Evolutionary conservation across 2,888 invertebrate genomes (phyloP), one percentile per base, ranked within the genome.

Genomic region (Onthophagus sagittarius): DNA sequence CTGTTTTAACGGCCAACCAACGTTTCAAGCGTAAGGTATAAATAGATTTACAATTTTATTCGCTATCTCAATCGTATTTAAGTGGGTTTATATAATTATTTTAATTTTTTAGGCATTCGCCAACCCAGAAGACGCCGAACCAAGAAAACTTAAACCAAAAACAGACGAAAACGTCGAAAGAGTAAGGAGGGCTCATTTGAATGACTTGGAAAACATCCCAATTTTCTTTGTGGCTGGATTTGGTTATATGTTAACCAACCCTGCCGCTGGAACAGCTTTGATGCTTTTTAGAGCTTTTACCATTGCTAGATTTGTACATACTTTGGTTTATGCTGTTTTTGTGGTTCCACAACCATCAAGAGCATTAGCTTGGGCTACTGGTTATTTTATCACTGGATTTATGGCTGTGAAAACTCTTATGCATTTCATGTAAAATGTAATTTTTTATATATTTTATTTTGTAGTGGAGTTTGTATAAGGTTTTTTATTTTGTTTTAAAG

Each of bases 191-290:
- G 92, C 91, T 9, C 92, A 93, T 81, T 86, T 88, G 78, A 93
- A 93, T 80, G 93, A 93, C 81, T 81, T 93, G 83, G 93, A 93
- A 84, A 93, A 92, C 82, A 92, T 93, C 72, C 87, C 90, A 0
- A 86, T 89, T 0, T 93, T 92, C 81, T 87, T 91, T 82, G 79
- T 90, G 11, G 83, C 90, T 33, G 90, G 88, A 4, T 86, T 89
- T 4, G 81, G 90, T 73, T 93, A 91, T 84, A 80, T 90, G 73
- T 85, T 89, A 31, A 91, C 90, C 0, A 86, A 86, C 0, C 92
- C 93, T 0, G 83, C 83, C 71, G 81, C 84, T 5, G 81, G 79
- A 74, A 71, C 87, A 0, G 90, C 91, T 2, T 83, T 86, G 65
- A 84, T 86, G 75, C 81, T 90, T 71, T 90, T 91, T 83, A 75